Conservation (phyloP, 2,888 invertebrate genomes). For the Drosophila incognita region DNA sequence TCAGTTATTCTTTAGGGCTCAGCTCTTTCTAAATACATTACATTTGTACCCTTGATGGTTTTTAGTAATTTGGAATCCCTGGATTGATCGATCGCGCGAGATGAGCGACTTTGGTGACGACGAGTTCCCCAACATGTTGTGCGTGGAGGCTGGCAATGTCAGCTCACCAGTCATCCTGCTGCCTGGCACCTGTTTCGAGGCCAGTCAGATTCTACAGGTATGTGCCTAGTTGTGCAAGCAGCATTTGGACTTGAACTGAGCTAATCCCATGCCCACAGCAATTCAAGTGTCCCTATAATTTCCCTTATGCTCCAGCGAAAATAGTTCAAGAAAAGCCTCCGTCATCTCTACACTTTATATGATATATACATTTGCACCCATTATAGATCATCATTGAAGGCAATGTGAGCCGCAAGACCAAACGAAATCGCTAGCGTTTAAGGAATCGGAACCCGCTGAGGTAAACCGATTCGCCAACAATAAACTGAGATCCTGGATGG, state of each 20-base stretch:
- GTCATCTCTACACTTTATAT: neutral
- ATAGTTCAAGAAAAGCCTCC: neutral
- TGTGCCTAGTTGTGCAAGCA: neutral
- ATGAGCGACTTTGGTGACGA: constrained; percentile 98
- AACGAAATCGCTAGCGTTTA: constrained; percentile 85
- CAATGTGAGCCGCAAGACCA: constrained; percentile 85
- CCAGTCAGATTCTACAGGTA: constrained; percentile 95
- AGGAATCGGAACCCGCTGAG: constrained; percentile 82
- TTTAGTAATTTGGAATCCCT: constrained; percentile 97
- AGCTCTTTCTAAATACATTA: neutral
- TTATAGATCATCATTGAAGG: constrained; percentile 84
- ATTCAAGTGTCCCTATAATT: constrained; percentile 57
- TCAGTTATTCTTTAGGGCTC: neutral
- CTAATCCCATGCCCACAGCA: constrained; percentile 50
- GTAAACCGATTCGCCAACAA: constrained; percentile 79
- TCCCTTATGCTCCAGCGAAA: constrained; percentile 1
- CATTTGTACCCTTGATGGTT: neutral
- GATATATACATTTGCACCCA: neutral
- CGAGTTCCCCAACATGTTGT: constrained; percentile 98
- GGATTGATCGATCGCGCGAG: constrained; percentile 96
- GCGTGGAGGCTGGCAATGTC: constrained; percentile 97
- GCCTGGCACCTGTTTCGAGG: constrained; percentile 96
- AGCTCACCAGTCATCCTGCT: constrained; percentile 94
- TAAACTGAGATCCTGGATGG: constrained; percentile 30
- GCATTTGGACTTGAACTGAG: neutral